phyloP scores from a whole-genome alignment of 2,113 vertebrate species.

The Arvicanthis niloticus region DNA sequence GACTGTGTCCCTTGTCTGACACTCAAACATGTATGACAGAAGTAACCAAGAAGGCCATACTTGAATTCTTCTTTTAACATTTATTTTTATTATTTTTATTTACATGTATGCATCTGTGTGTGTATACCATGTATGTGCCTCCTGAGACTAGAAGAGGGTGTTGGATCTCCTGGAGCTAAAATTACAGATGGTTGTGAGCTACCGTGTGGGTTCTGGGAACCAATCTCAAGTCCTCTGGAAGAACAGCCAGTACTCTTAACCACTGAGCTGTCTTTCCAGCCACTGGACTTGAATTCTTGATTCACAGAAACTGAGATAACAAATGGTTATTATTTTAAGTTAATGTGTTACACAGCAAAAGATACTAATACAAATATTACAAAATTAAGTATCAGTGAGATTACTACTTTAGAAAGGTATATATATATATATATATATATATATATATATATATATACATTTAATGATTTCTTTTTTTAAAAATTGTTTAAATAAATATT shows the following conservation, averaged over 20 bases:
- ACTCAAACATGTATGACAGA: no score
- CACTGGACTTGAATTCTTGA: not conserved
- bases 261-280: not conserved
- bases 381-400: conserved; percentile 14
- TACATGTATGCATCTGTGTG: no score
- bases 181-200: not conserved
- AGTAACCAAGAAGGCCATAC: no score
- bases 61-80: no score
- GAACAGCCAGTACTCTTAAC: not conserved
- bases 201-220: not conserved
- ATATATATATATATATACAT: conserved; percentile 1
- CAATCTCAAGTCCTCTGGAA: not conserved
- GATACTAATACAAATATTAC: not conserved
- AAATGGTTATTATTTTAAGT: not conserved
- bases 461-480: not conserved
- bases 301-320: not conserved
- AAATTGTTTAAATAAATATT: conserved; percentile 28
- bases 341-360: conserved; percentile 11
- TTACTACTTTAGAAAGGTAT: not conserved
- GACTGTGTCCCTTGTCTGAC: no score
- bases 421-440: not conserved
- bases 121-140: no score
- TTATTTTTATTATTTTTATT: no score
- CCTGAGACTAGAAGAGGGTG: not conserved
- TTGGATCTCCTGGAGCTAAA: not conserved